These are phyloP conservation scores for Capreolus pygargus DNA, from an alignment of 2,113 vertebrate genomes.

Conservation along the genomic window DNA sequence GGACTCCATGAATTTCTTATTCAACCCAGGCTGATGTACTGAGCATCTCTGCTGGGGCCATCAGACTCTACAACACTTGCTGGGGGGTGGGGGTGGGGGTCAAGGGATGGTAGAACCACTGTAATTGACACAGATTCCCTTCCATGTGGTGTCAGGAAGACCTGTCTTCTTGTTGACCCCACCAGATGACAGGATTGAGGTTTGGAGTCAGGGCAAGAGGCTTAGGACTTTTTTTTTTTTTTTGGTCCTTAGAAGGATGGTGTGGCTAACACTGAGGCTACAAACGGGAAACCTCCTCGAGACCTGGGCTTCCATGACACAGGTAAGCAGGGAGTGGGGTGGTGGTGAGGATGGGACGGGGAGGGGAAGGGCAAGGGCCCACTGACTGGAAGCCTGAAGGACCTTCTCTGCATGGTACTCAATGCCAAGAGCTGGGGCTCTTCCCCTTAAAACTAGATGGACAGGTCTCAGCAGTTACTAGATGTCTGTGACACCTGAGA, in stretches of 20 bases:
- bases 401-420: background rate
- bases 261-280: constrained; percentile 82
- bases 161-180: background rate
- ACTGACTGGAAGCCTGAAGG: background rate
- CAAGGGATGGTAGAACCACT: background rate
- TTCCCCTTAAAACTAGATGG: background rate
- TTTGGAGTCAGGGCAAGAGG: background rate
- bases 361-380: background rate
- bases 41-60: background rate
- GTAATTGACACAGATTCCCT: background rate
- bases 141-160: background rate
- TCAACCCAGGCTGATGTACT: background rate
- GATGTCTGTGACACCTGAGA: background rate
- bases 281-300: constrained; percentile 85
- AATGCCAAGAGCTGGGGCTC: background rate
- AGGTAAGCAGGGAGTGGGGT: constrained; percentile 79
- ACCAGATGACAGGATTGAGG: background rate
- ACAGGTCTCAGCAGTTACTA: background rate
- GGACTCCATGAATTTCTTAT: background rate
- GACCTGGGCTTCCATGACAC: constrained; percentile 91
- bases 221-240: constrained; percentile 54
- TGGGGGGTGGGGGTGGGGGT: background rate
- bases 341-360: background rate
- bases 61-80: background rate
- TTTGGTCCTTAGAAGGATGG: constrained; percentile 83